Evolutionary conservation across 2,113 vertebrate genomes (phyloP).

Genomic region (Apodemus sylvaticus): DNA sequence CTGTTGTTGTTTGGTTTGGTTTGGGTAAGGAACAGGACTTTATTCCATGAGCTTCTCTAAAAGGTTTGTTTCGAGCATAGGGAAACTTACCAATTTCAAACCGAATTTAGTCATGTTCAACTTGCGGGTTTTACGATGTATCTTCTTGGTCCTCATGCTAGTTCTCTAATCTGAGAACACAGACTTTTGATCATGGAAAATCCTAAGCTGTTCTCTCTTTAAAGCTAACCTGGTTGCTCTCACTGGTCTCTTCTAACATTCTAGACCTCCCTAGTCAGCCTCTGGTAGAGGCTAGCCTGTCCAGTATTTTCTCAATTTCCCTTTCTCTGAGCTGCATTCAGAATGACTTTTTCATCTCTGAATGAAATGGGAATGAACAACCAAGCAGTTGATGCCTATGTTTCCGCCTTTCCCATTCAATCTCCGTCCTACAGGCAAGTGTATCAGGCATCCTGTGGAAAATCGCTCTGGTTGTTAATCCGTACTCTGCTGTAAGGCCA

Average conservation of each 20-base stretch:
- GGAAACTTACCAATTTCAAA: constrained; percentile 24
- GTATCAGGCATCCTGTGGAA: neutral
- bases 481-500: neutral
- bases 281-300: neutral
- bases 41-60: constrained; percentile 17
- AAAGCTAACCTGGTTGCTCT: neutral
- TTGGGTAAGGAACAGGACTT: neutral
- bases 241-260: neutral
- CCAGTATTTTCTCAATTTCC: neutral
- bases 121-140: neutral
- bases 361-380: neutral
- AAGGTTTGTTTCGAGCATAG: constrained; percentile 4
- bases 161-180: neutral
- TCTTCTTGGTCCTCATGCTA: neutral
- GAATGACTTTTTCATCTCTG: neutral
- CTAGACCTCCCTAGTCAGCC: neutral
- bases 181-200: neutral
- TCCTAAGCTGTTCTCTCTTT: neutral
- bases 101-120: neutral
- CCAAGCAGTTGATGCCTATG: neutral
- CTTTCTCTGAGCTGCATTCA: neutral
- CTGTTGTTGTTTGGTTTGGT: no score
- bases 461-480: neutral
- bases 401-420: neutral
- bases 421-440: neutral